Base-by-base conservation (phyloP, 2,888 invertebrate species). In the Metallyticus violacea region DNA sequence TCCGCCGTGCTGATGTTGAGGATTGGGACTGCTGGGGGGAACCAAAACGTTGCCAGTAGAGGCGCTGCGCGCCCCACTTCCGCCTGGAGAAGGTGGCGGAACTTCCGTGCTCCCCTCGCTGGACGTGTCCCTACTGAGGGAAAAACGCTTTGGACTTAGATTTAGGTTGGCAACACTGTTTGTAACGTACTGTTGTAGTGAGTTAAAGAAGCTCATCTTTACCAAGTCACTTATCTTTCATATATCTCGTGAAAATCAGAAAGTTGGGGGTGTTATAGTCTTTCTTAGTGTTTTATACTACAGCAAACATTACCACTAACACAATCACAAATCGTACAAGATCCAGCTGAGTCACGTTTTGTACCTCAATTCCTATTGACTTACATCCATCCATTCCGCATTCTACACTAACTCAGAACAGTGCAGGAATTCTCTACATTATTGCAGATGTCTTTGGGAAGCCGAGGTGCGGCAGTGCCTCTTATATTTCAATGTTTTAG, bases 121-220 rank as follows among this genome's bases (percentile, higher is more conserved):
- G 76, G 90, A 90, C 1, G 86, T 62, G 90, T 95, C 95, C 1
- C 95, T 94, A 28, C 95, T 93, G 87, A 96, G 93, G 25, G 96
- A 95, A 90, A 94, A 96, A 88, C 96, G 94, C 89, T 95, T 95
- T 86, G 97, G 95, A 89, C 96, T 96, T 88, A 97, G 92, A 88
- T 95, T 95, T 89, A 97, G 92, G 90, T 95, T 96, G 82, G 97
- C 96, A 89, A 97, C 97, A 91, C 97, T 96, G 92, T 96, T 97
- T 90, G 95, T 96, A 91, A 97, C 97, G 91, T 96, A 96, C 92
- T 97, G 97, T 90, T 97, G 96, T 90, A 97, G 92, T 78, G 97
- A 96, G 91, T 96, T 95, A 91, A 97, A 95, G 93, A 97, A 97
- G 94, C 97, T 97, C 97, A 97, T 97, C 28, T 62, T 62, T 6